Percentiles rank a stretch among this genome's conserved stretches.
Evolutionary conservation across 1,140 invertebrate genomes (phyloP).

Genomic region (Diuraphis noxia): DNA sequence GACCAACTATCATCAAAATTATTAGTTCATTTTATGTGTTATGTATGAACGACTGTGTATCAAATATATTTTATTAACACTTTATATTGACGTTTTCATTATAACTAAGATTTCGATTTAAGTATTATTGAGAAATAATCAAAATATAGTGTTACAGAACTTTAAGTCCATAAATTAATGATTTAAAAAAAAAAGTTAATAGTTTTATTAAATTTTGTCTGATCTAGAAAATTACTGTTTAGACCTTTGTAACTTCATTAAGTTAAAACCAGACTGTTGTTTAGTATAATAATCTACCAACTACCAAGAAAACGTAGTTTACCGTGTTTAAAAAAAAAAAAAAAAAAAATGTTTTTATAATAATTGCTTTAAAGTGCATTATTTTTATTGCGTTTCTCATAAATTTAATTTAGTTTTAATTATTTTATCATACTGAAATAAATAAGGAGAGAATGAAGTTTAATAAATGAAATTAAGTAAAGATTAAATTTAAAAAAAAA

Average conservation of each 20-base stretch:
- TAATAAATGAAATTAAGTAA: background rate
- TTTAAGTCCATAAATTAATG: background rate
- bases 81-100: background rate
- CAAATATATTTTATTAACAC: background rate
- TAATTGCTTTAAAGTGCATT: slow-evolving; percentile 24
- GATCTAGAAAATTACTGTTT: background rate
- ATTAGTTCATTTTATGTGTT: background rate
- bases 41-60: background rate
- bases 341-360: too few relatives aligned
- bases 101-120: background rate
- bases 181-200: background rate
- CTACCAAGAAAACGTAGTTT: background rate
- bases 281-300: background rate
- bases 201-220: background rate
- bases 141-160: background rate
- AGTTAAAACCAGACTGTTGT: slow-evolving; percentile 16
- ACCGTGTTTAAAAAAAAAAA: too few relatives aligned
- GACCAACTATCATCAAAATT: background rate
- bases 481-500: slow-evolving; percentile 10
- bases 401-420: slow-evolving; percentile 16
- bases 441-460: background rate
- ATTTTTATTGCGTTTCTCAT: background rate
- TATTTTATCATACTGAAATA: background rate
- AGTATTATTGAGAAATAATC: background rate
- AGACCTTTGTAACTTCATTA: slow-evolving; percentile 14